Conservation (phyloP, 2,113 vertebrate genomes). For the Verasper variegatus region DNA sequence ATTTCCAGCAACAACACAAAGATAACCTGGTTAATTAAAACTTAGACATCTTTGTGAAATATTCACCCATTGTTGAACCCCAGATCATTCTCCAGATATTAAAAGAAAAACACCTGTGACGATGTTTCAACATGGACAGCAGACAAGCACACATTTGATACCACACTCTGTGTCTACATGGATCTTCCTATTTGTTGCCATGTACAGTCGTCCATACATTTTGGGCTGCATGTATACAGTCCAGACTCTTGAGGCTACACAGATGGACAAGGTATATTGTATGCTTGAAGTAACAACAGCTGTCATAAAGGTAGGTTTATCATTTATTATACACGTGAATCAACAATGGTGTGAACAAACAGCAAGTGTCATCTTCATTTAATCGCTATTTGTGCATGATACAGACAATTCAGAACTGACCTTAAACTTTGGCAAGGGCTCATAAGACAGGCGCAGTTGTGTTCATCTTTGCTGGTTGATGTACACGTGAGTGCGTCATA, state of each 20-base stretch:
- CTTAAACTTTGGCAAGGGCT: background rate
- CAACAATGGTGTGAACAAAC: background rate
- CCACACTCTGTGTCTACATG: background rate
- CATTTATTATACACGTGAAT: background rate
- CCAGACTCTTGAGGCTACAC: no score
- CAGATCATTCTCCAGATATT: background rate
- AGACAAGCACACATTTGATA: background rate
- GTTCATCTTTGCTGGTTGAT: background rate
- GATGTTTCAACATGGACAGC: background rate
- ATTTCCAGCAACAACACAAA: no score
- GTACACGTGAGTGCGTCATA: background rate
- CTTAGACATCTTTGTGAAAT: background rate
- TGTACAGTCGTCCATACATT: background rate
- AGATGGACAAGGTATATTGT: background rate
- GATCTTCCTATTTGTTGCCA: background rate
- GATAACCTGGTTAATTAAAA: background rate
- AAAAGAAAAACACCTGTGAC: background rate
- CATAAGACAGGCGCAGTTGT: background rate
- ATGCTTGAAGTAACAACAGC: background rate
- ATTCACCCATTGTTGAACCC: background rate
- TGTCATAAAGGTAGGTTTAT: background rate
- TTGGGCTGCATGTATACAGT: background rate
- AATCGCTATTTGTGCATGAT: background rate
- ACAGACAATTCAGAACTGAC: background rate
- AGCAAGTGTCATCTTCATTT: background rate